Base-by-base conservation (phyloP, 2,888 invertebrate genomes). In the Drosophila ustulata region DNA sequence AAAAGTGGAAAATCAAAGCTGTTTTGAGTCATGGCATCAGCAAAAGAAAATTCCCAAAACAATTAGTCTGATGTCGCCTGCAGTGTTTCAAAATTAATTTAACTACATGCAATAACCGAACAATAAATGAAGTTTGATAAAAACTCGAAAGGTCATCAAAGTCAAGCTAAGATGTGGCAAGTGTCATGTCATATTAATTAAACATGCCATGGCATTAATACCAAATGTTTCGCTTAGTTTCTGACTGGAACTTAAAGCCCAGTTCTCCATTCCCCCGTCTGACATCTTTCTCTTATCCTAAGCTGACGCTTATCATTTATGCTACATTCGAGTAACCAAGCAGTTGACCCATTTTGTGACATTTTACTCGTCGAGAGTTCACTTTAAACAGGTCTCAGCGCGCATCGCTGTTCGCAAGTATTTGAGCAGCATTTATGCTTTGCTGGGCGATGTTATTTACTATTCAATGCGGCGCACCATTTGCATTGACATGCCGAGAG, bases 1-100 rank as follows among this genome's bases (percentile, higher is more conserved):
- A 77, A 78, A 80, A 80, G 78, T 67, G 77, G 66, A 80, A 80
- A 80, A 80, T 82, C 82, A 82, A 82, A 80, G 82, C 79, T 71
- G 71, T 68, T 78, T 72, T 73, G 67, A 75, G 78, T 66, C 64
- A 49, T 71, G 62, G 45, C 66, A 43, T 51, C 58, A 32, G 37
- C 46, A 52, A 66, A 62, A 71, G 61, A 66, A 69, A 74, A 77
- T 53, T 79, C 80, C 82, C 82, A 76, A 77, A 79, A 79, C 80
- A 80, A 79, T 80, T 79, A 79, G 80, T 53, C 59, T 64, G 66
- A 63, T 76, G 74, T 76, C 74, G 78, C 63, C 66, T 61, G 76
- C 78, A 76, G 74, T 77, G 64, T 53, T 71, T 76, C 41, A 66
- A 74, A 73, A 74, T 76, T 74, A 74, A 78, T 74, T 76, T 66